phyloP scores from a whole-genome alignment of 2,888 invertebrate genomes.

The Xestia c-nigrum region DNA sequence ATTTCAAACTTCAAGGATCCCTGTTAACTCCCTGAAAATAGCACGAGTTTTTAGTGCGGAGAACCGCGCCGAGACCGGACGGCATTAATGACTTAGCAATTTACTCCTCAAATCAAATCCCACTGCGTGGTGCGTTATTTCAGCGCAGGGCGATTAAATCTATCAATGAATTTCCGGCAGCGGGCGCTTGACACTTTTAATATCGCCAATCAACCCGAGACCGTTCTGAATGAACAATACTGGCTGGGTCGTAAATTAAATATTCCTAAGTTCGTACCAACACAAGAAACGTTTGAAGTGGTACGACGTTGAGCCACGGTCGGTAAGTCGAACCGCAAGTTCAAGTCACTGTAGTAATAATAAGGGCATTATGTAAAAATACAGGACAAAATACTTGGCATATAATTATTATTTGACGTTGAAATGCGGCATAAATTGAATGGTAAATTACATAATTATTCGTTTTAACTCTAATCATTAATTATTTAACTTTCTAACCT shows the following conservation, averaged over 20 bases:
- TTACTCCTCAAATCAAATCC: conserved; percentile 87
- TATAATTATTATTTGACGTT: neutral
- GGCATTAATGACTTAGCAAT: conserved; percentile 89
- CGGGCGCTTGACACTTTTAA: conserved; percentile 88
- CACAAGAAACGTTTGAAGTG: conserved; percentile 71
- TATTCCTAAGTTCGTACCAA: conserved; percentile 82
- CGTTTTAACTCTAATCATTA: neutral
- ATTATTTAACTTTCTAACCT: neutral
- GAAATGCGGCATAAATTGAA: conserved; percentile 1
- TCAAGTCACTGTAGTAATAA: conserved; percentile 55
- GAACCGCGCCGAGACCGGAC: conserved; percentile 82
- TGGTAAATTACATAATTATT: neutral
- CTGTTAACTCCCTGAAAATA: conserved; percentile 80
- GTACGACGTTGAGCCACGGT: conserved; percentile 60
- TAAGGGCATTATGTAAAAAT: conserved; percentile 61
- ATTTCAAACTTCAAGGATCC: conserved; percentile 79
- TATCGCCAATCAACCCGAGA: conserved; percentile 87
- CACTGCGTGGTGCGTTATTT: conserved; percentile 83
- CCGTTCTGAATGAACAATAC: conserved; percentile 89
- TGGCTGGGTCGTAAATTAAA: conserved; percentile 86
- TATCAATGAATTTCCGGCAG: conserved; percentile 90
- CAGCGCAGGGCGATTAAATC: conserved; percentile 87
- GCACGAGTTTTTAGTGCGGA: conserved; percentile 83
- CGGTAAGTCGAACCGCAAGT: conserved; percentile 65
- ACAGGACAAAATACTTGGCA: conserved; percentile 23